Conservation (phyloP, 1,140 invertebrate species). For the Atta colombica region DNA sequence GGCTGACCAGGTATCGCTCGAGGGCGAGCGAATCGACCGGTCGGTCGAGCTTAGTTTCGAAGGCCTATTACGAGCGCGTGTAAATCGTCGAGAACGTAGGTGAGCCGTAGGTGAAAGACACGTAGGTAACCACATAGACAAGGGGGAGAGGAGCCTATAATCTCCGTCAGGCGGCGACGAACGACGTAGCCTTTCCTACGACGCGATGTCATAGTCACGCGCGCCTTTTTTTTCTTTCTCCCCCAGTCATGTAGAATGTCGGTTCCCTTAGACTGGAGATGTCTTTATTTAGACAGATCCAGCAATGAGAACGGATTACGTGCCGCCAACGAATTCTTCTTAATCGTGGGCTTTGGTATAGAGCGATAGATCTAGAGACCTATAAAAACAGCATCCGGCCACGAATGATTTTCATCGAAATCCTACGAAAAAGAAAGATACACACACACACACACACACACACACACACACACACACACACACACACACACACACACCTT, state of each 20-base stretch:
- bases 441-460: too few species aligned
- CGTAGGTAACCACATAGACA: slow-evolving; percentile 22
- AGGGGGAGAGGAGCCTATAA: slow-evolving; percentile 35
- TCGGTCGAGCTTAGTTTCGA: slow-evolving; percentile 30
- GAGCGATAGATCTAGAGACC: too few species aligned
- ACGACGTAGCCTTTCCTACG: slow-evolving; percentile 19
- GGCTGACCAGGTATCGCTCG: slow-evolving; percentile 38
- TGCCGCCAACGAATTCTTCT: neutral
- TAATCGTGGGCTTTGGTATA: neutral
- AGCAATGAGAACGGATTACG: neutral
- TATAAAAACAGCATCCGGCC: too few species aligned
- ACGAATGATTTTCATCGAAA: too few species aligned
- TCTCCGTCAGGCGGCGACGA: slow-evolving; percentile 9
- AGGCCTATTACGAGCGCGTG: slow-evolving; percentile 16
- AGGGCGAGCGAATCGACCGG: slow-evolving; percentile 55
- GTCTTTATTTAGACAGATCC: slow-evolving; percentile 57
- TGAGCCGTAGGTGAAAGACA: slow-evolving; percentile 51
- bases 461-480: too few species aligned
- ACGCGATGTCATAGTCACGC: slow-evolving; percentile 30
- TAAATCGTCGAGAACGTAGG: slow-evolving; percentile 26
- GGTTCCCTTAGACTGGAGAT: slow-evolving; percentile 4
- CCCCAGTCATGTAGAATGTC: slow-evolving; percentile 7
- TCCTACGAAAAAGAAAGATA: too few species aligned
- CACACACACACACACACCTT: too few species aligned
- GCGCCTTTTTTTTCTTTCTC: neutral